These are phyloP conservation scores for Amitus sp. DNA, from an alignment of 2,888 invertebrate species.

Conservation along the genomic window DNA sequence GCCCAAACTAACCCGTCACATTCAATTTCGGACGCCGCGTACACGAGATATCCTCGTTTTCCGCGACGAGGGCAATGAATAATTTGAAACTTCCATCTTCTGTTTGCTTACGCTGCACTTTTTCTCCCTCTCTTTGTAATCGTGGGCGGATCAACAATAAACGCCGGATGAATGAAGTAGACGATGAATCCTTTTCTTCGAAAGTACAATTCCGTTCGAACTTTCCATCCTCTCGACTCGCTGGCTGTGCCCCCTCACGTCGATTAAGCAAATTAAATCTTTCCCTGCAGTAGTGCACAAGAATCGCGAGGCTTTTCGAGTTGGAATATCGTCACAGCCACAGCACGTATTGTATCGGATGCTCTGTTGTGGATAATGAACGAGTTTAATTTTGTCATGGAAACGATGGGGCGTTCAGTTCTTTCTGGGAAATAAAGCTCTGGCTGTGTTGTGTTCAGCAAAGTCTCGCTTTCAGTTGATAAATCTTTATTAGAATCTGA, in stretches of 20 bases:
- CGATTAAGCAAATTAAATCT: conserved; percentile 63
- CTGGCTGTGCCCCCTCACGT: conserved; percentile 35
- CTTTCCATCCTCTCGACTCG: conserved; percentile 37
- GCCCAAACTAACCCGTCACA: conserved; percentile 24
- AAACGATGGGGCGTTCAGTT: conserved; percentile 15
- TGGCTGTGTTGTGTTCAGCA: no score
- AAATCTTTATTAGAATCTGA: no score
- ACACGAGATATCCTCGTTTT: conserved; percentile 13
- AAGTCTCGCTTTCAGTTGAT: no score
- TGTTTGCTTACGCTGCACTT: neutral
- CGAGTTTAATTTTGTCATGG: conserved; percentile 24
- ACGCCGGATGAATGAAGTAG: conserved; percentile 30
- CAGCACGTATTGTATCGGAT: conserved; percentile 46
- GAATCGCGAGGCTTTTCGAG: conserved; percentile 49
- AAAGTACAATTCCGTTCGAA: conserved; percentile 53
- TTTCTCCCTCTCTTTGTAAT: neutral
- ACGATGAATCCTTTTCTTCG: conserved; percentile 55
- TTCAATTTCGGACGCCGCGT: conserved; percentile 15
- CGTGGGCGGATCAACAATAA: conserved; percentile 27
- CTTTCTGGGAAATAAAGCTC: no score
- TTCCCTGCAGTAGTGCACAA: conserved; percentile 51
- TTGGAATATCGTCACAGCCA: conserved; percentile 51
- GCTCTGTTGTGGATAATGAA: conserved; percentile 26
- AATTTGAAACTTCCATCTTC: conserved; percentile 9
- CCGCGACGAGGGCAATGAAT: conserved; percentile 31